Conservation (phyloP, 2,888 invertebrate species). For the Abrostola triplasia region DNA sequence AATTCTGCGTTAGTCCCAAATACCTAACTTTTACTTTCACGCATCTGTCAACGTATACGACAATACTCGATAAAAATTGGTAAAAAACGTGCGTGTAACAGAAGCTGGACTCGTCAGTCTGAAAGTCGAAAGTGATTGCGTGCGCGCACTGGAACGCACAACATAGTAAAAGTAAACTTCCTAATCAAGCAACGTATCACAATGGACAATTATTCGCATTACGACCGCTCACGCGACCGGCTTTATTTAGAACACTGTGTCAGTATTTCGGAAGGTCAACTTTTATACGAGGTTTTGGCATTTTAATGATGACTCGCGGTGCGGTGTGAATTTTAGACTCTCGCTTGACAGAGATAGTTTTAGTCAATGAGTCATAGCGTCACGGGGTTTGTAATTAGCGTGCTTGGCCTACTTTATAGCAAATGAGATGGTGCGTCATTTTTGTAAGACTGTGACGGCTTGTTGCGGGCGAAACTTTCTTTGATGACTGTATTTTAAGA, state of each 20-base stretch:
- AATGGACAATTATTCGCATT: conserved; percentile 65
- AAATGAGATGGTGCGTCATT: conserved; percentile 23
- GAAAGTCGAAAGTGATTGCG: conserved; percentile 86
- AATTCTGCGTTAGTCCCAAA: conserved; percentile 28
- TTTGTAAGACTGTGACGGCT: conserved; percentile 26
- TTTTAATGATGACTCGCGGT: conserved; percentile 40
- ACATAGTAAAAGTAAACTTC: conserved; percentile 84
- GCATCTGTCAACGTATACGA: conserved; percentile 54
- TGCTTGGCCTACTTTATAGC: conserved; percentile 30
- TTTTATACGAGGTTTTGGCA: conserved; percentile 41
- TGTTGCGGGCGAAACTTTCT: conserved; percentile 16
- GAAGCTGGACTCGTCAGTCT: conserved; percentile 54
- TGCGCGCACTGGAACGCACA: conserved; percentile 73
- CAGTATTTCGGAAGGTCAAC: conserved; percentile 71
- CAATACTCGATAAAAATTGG: conserved; percentile 55
- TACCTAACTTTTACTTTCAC: conserved; percentile 57
- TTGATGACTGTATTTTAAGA: conserved; percentile 31
- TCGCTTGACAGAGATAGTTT: conserved; percentile 37
- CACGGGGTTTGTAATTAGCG: conserved; percentile 33
- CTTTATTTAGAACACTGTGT: conserved; percentile 70
- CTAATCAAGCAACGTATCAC: conserved; percentile 73
- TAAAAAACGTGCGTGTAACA: conserved; percentile 52
- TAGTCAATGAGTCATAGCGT: conserved; percentile 45
- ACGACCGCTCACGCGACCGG: conserved; percentile 62
- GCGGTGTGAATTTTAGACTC: conserved; percentile 47